Percentiles rank a stretch among this genome's conserved stretches.
These are phyloP conservation scores for Psilopogon haemacephalus DNA, from an alignment of 2,113 vertebrate genomes.

Conservation along the genomic window DNA sequence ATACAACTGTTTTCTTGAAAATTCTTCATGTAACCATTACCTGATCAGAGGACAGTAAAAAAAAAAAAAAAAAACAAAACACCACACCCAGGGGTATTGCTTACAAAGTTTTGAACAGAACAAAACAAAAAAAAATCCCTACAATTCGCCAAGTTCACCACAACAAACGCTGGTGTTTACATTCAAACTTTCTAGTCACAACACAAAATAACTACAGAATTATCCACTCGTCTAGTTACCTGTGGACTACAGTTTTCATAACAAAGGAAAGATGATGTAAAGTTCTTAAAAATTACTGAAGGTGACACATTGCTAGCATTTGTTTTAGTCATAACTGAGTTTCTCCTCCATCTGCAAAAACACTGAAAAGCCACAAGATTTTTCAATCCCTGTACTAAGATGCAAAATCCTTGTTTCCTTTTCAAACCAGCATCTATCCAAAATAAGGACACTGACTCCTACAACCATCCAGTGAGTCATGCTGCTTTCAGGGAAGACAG, in stretches of 20 bases:
- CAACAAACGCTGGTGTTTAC: not conserved
- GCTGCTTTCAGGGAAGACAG: not conserved
- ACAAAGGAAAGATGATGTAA: not conserved
- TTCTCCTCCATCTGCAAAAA: rapidly evolving
- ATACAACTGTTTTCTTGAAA: not conserved
- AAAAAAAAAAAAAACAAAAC: not conserved
- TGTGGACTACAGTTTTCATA: not conserved
- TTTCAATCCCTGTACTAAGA: not conserved
- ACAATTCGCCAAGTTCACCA: not conserved
- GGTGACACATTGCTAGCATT: not conserved
- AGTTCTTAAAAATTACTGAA: not conserved
- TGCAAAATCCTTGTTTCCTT: not conserved
- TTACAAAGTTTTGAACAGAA: not conserved
- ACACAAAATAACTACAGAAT: not conserved
- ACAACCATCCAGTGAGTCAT: not conserved
- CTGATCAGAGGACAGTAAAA: not conserved
- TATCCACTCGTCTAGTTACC: not conserved
- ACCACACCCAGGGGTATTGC: too few species aligned
- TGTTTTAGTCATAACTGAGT: not conserved
- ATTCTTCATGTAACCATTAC: not conserved
- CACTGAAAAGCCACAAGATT: not conserved
- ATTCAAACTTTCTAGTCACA: not conserved
- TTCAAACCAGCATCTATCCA: not conserved
- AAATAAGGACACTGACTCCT: not conserved
- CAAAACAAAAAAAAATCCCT: not conserved